Conservation (phyloP, 2,888 invertebrate species). For the Campoletis raptor region DNA sequence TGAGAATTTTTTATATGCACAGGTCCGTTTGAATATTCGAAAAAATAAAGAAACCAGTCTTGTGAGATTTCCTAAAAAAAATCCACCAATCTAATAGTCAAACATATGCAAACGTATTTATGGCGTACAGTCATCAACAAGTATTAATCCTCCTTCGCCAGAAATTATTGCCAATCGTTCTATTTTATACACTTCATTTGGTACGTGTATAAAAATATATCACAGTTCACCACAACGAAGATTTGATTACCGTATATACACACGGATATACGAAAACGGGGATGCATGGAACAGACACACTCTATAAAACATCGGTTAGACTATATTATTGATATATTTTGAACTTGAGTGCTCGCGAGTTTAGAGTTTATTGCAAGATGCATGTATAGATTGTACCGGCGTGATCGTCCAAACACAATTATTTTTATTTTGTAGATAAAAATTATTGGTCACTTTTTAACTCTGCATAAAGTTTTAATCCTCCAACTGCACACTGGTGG, state of each 20-base stretch:
- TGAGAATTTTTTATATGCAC: no score
- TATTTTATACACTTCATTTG: neutral
- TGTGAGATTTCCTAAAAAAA: neutral
- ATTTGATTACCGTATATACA: neutral
- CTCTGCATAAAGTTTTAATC: no score
- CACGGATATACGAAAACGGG: neutral
- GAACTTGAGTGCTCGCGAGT: neutral
- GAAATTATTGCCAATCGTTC: neutral
- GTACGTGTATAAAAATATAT: neutral
- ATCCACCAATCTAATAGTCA: neutral
- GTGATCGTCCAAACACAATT: conserved; percentile 7
- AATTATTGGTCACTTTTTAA: neutral
- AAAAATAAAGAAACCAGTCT: neutral
- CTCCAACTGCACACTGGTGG: no score
- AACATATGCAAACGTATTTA: neutral
- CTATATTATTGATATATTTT: neutral
- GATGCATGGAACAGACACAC: neutral
- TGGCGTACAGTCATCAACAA: neutral
- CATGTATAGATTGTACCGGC: neutral
- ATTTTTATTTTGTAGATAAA: neutral
- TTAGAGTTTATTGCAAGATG: neutral
- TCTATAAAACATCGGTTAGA: neutral
- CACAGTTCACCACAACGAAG: neutral
- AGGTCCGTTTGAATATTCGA: neutral
- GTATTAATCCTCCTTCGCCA: neutral